These are phyloP conservation scores for Scomber scombrus DNA, from an alignment of 2,113 vertebrate species.

Conservation along the genomic window DNA sequence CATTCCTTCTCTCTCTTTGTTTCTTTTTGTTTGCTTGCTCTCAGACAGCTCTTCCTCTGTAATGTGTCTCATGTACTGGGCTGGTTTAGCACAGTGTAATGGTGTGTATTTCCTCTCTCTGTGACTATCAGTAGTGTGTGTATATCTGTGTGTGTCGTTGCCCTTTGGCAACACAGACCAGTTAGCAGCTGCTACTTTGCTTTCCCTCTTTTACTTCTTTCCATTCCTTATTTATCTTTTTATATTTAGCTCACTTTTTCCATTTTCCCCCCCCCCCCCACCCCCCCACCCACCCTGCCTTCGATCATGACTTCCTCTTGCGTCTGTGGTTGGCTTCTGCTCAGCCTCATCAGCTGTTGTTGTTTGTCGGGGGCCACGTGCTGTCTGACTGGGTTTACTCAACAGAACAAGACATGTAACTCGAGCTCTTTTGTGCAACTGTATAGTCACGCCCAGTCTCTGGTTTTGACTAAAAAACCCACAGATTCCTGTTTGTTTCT, in stretches of 20 bases:
- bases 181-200: neutral
- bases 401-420: constrained; percentile 31
- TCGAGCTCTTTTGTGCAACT: neutral
- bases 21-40: neutral
- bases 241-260: neutral
- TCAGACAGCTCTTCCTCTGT: neutral
- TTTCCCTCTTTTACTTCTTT: neutral
- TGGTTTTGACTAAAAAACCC: neutral
- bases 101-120: constrained; percentile 25
- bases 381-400: constrained; percentile 12
- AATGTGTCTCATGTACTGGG: neutral
- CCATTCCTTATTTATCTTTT: neutral
- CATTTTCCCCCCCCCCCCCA: neutral
- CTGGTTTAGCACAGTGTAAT: neutral
- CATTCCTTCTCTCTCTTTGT: neutral
- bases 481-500: neutral
- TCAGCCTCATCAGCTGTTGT: constrained; percentile 29
- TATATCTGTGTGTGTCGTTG: constrained; percentile 13
- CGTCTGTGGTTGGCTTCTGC: neutral
- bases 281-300: neutral
- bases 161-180: neutral
- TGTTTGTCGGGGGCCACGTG: constrained; percentile 24
- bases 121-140: neutral
- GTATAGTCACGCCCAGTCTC: neutral
- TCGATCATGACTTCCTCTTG: neutral